phyloP scores from a whole-genome alignment of 2,797 vertebrate genomes.

The Heteromormyrus szaboi region DNA sequence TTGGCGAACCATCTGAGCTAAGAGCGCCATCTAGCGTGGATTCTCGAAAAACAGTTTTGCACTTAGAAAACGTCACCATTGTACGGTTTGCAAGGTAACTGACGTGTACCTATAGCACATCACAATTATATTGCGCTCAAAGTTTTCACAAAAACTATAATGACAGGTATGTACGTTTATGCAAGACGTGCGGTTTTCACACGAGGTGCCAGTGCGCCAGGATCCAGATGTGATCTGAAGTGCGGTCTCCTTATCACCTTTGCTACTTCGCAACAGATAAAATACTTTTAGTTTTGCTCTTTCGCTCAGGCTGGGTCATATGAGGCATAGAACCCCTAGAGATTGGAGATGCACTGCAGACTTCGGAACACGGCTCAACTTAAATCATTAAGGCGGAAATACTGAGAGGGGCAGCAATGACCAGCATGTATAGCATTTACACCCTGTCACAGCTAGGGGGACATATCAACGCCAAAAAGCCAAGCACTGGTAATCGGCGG shows the following conservation, averaged over 20 bases:
- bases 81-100: not conserved
- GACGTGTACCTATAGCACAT: not conserved
- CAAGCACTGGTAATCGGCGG: not conserved
- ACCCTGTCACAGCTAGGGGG: not conserved
- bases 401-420: not conserved
- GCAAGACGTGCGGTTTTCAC: not conserved
- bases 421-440: not conserved
- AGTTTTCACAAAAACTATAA: not conserved
- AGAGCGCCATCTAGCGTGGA: conserved; percentile 43
- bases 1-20: not conserved
- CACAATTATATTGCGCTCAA: not conserved
- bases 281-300: not conserved
- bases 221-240: not conserved
- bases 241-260: not conserved
- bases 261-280: not conserved
- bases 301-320: not conserved
- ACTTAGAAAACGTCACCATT: not conserved
- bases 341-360: not conserved
- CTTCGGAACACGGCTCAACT: not conserved
- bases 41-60: not conserved
- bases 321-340: not conserved
- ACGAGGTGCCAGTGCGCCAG: not conserved
- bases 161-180: not conserved
- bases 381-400: not conserved
- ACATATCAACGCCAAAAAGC: not conserved